Evolutionary conservation across 2,797 vertebrate species (phyloP).

Genomic region (Lagocephalus sceleratus): DNA sequence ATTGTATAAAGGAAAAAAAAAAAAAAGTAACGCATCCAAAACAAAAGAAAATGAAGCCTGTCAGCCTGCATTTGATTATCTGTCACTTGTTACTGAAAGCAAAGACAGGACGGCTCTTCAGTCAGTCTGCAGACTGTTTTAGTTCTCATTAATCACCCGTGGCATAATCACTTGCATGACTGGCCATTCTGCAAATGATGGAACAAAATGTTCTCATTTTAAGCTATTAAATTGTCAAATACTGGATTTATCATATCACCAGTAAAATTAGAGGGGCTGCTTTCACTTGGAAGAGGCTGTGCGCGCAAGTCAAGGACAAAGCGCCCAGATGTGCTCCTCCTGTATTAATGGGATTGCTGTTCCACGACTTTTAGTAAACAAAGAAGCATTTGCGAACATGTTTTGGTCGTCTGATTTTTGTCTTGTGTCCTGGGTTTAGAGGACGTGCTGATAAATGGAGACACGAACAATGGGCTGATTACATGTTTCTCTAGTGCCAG

Average conservation of each 20-base stretch:
- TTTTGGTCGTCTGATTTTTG: conserved; percentile 9
- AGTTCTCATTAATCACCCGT: too few species aligned
- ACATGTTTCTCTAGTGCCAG: conserved; percentile 30
- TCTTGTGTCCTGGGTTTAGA: conserved; percentile 9
- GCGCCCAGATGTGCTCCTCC: not conserved
- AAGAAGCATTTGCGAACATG: conserved; percentile 6
- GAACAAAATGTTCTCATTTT: too few species aligned
- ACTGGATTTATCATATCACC: not conserved
- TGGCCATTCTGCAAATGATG: too few species aligned
- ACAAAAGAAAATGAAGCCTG: too few species aligned
- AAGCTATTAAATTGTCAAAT: too few species aligned
- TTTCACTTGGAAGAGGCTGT: not conserved
- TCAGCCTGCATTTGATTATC: too few species aligned
- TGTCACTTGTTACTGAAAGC: too few species aligned
- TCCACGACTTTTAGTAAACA: conserved; percentile 3
- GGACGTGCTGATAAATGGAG: conserved; percentile 27
- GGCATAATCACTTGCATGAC: too few species aligned
- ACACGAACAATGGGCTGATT: conserved; percentile 38
- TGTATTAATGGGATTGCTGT: conserved; percentile 1
- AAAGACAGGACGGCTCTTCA: too few species aligned
- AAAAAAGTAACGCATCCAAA: too few species aligned
- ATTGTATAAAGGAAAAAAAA: not conserved
- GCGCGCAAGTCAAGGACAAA: not conserved
- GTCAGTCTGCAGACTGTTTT: too few species aligned
- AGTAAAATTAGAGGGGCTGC: not conserved